Evolutionary conservation across 2,797 vertebrate species (phyloP).

Genomic region (Chromis chromis): DNA sequence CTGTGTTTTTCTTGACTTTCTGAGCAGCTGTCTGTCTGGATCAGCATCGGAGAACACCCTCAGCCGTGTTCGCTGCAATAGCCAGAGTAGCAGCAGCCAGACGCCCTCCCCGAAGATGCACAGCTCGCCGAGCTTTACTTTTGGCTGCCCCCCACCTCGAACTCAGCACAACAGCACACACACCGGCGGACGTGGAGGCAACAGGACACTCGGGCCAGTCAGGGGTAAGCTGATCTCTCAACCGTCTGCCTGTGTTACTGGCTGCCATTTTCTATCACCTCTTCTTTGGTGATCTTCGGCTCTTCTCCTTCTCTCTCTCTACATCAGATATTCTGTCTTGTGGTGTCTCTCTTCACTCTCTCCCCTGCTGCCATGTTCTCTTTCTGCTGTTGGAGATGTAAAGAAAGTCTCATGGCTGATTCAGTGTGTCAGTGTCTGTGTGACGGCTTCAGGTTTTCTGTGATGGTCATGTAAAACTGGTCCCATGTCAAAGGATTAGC

Average conservation of each 20-base stretch:
- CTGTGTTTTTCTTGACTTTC: slow-evolving; percentile 1
- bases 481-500: neutral
- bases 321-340: neutral
- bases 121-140: slow-evolving; percentile 91
- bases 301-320: slow-evolving; percentile 2
- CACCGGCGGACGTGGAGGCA: slow-evolving; percentile 61
- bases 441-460: slow-evolving; percentile 14
- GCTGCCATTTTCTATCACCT: slow-evolving; percentile 6
- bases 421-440: slow-evolving; percentile 7
- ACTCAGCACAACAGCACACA: slow-evolving; percentile 73
- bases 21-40: slow-evolving; percentile 83
- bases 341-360: neutral
- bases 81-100: slow-evolving; percentile 86
- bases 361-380: neutral
- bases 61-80: slow-evolving; percentile 85
- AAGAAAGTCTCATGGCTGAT: neutral
- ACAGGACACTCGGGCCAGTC: slow-evolving; percentile 83
- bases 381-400: slow-evolving; percentile 13
- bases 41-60: slow-evolving; percentile 88
- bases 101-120: slow-evolving; percentile 88
- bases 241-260: slow-evolving; percentile 7
- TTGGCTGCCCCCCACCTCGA: slow-evolving; percentile 82
- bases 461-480: neutral
- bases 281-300: neutral
- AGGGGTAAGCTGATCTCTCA: slow-evolving; percentile 87